phyloP scores from a whole-genome alignment of 2,888 invertebrate genomes.

The Formica aserva region DNA sequence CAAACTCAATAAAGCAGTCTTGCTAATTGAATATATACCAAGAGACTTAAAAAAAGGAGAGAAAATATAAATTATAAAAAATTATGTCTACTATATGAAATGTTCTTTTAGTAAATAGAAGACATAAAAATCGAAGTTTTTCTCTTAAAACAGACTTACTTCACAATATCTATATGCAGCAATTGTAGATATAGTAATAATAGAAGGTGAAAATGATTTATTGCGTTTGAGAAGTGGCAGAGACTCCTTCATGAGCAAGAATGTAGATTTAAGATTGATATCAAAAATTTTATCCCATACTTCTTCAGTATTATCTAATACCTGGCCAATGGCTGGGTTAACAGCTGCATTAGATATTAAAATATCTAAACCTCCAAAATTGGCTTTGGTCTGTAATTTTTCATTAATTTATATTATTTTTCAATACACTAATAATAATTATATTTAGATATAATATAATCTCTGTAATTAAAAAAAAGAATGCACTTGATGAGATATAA shows the following conservation, averaged over 20 bases:
- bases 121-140: background rate
- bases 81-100: background rate
- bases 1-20: constrained; percentile 96
- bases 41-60: constrained; percentile 88
- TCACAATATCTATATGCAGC: constrained; percentile 92
- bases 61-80: constrained; percentile 19
- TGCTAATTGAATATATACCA: constrained; percentile 97
- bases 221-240: constrained; percentile 93
- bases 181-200: constrained; percentile 96
- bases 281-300: constrained; percentile 99
- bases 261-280: constrained; percentile 96
- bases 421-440: constrained; percentile 9
- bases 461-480: background rate
- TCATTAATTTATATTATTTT: constrained; percentile 20
- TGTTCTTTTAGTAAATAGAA: background rate
- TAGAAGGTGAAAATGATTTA: constrained; percentile 90
- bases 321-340: constrained; percentile 93
- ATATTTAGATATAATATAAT: background rate
- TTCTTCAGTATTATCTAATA: constrained; percentile 93
- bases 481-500: background rate
- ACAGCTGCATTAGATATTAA: constrained; percentile 98
- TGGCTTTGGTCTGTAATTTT: constrained; percentile 89
- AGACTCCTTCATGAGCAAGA: constrained; percentile 94
- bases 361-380: constrained; percentile 96
- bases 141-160: constrained; percentile 86